These are phyloP conservation scores for Metallyticus violacea DNA, from an alignment of 2,888 invertebrate species.

Conservation along the genomic window DNA sequence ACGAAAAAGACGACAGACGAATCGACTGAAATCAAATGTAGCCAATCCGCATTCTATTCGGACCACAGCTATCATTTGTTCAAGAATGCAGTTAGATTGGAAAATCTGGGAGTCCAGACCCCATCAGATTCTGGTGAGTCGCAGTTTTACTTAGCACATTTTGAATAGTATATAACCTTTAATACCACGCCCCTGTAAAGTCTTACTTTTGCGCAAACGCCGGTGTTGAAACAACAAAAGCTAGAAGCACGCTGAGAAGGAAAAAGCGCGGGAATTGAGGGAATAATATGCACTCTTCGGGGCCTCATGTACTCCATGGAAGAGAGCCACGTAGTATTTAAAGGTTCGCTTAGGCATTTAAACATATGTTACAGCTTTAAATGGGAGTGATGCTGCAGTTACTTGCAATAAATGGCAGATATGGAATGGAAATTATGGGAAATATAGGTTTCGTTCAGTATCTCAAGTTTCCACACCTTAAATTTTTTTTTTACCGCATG, in stretches of 20 bases:
- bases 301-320: background rate
- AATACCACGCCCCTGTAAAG: background rate
- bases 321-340: background rate
- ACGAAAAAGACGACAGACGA: conserved; percentile 37
- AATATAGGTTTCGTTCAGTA: no score
- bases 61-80: conserved; percentile 68
- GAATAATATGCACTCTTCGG: background rate
- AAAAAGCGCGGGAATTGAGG: background rate
- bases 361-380: background rate
- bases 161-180: background rate
- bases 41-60: conserved; percentile 37
- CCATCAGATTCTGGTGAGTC: conserved; percentile 87
- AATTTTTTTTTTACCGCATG: no score
- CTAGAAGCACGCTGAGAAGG: background rate
- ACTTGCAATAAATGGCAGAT: background rate
- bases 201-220: background rate
- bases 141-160: background rate
- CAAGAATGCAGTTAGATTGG: conserved; percentile 52
- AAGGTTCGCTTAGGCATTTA: background rate
- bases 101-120: conserved; percentile 75
- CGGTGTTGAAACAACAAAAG: background rate
- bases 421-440: no score
- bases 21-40: conserved; percentile 30
- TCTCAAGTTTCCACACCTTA: no score
- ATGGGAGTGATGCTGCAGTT: background rate